Evolutionary conservation across 2,113 vertebrate genomes (phyloP), one percentile per base, ranked within the genome.

Genomic region (Cariama cristata): DNA sequence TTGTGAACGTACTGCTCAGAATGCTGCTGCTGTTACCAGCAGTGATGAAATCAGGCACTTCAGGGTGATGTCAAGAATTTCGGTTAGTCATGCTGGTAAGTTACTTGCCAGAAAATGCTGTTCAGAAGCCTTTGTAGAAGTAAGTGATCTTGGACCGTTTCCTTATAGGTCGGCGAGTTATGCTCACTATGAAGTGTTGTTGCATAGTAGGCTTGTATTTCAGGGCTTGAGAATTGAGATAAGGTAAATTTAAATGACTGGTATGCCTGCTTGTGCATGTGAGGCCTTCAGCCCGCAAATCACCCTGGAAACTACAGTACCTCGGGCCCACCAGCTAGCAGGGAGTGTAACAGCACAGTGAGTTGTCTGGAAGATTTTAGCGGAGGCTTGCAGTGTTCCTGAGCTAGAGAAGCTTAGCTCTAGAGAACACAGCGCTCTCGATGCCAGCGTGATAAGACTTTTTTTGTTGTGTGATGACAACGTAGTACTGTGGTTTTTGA

Each of bases 241-340:
- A 69, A 76, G 33, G 19, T 40, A 86, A 67, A 9, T 81, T 91
- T 58, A 84, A 80, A 69, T 73, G n/a, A 42, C 21, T 73, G 27
- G 6, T 44, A 18, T 50, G 49, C 17, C 30, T 75, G 33, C 30
- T 93, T 52, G 12, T 64, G 64, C 3, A 6, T 49, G 35, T 18
- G 52, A 90, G 38, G 56, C 32, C 88, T 67, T 73, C 76, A 85
- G 60, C 44, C 49, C 71, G 56, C 84, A 68, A 21, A 62, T 93
- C 77, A n/a, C 74, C 87, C 56, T 87, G 84, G 92, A 96, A 96
- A 94, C 83, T 12, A 35, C 42, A 64, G 27, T 56, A 26, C 24
- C 30, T 79, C 15, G 17, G 33, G 44, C 33, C 38, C 24, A 64
- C 40, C 9, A 15, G 40, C 42, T 68, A 91, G 63, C 50, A 73